These are phyloP conservation scores for Cephus pygmeus DNA, from an alignment of 2,888 invertebrate species.

Conservation along the genomic window DNA sequence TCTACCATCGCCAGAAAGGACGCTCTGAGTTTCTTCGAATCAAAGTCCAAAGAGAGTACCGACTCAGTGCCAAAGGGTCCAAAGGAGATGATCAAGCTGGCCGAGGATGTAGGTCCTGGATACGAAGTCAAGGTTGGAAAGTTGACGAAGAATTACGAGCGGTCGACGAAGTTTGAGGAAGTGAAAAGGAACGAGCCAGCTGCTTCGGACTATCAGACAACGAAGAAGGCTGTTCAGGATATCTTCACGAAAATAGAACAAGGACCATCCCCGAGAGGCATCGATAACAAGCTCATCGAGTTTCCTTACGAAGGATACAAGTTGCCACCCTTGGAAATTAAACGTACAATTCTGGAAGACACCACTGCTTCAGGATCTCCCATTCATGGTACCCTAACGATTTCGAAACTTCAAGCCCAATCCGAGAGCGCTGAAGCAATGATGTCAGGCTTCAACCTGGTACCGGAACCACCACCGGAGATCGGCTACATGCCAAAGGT, in stretches of 20 bases:
- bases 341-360: constrained; percentile 53
- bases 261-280: constrained; percentile 45
- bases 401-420: constrained; percentile 55
- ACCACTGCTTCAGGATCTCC: constrained; percentile 55
- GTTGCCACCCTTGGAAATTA: constrained; percentile 47
- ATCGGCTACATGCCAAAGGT: constrained; percentile 73
- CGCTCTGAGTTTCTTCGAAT: constrained; percentile 76
- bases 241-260: constrained; percentile 58
- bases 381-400: constrained; percentile 53
- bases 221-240: constrained; percentile 56
- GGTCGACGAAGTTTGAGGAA: constrained; percentile 56
- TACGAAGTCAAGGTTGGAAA: constrained; percentile 60
- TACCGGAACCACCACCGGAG: constrained; percentile 79
- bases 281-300: constrained; percentile 60
- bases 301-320: constrained; percentile 61
- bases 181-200: constrained; percentile 43
- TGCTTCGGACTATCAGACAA: constrained; percentile 39
- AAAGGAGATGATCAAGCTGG: constrained; percentile 62
- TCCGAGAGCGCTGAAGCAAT: constrained; percentile 58
- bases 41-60: constrained; percentile 69
- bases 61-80: constrained; percentile 56
- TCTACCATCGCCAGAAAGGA: constrained; percentile 74
- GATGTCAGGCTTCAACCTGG: constrained; percentile 69
- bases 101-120: constrained; percentile 43
- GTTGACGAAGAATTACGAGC: constrained; percentile 61